Base-by-base conservation (phyloP, 1,140 invertebrate species). In the Drosophila suzukii region DNA sequence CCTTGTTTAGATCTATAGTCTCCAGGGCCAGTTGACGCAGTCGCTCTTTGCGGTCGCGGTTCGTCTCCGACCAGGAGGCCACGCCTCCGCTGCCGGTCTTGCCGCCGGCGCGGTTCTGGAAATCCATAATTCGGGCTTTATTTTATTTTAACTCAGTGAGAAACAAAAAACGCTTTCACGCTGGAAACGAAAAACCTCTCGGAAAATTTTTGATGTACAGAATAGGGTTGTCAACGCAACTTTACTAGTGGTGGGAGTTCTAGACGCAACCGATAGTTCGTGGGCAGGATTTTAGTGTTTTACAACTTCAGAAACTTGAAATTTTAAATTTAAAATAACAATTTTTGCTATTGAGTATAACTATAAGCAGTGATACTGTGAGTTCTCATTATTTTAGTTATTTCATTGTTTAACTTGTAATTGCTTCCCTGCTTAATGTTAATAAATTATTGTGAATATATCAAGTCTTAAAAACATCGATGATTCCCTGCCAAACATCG, bases 71-170 rank as follows among this genome's bases (percentile, higher is more conserved):
- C 96, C 98, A 99, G 85, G 98, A 99, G 75, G 99, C 99, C 20
- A 99, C 98, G 34, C 99, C 99, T 84, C 99, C 99, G 44, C 97
- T 97, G 11, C 99, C 99, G 8, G 99, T 99, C 94, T 99, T 99
- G 10, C 98, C 98, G 80, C 99, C 99, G 75, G 98, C 97, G 65
- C 98, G 94, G 93, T 99, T 98, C 96, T 99, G 98, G 74, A 98
- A 99, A 94, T 99, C 98, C 98, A 99, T 68, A 24, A 3, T 10
- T 11, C 6, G 4, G 0, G 15, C 17, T n/a, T 54, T 68, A 36
- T 30, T 38, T 63, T 98, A 71, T 30, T 67, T 41, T 72, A 10
- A 57, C 38, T 59, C 60, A 15, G 50, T 12, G 12, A 4, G 30
- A n/a, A 34, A 13, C 1, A 39, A 50, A 75, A 75, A 72, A 72